A percentile compares a stretch with the other conserved stretches of the same genome.
These are phyloP conservation scores for Heliothis peltigera DNA, from an alignment of 2,888 invertebrate species.

Conservation along the genomic window DNA sequence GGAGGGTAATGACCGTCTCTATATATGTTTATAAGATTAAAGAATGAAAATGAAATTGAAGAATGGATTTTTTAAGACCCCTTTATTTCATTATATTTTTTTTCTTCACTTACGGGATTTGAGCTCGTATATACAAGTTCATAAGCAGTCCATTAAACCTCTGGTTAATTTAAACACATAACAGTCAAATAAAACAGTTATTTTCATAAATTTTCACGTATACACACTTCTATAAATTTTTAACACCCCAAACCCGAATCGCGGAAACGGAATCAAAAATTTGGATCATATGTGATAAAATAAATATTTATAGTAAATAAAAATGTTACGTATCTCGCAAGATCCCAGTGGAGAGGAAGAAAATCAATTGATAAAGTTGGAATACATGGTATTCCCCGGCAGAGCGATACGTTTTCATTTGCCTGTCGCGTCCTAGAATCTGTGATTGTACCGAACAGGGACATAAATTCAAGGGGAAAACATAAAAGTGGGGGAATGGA, in stretches of 20 bases:
- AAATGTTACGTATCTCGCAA: conserved; percentile 61
- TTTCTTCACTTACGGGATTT: too few species aligned
- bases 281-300: conserved; percentile 55
- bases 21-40: too few species aligned
- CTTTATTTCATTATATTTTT: too few species aligned
- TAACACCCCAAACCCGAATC: conserved; percentile 15
- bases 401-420: conserved; percentile 80
- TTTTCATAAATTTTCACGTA: too few species aligned
- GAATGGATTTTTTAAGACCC: too few species aligned
- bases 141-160: too few species aligned
- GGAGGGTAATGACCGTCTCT: too few species aligned
- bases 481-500: conserved; percentile 46
- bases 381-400: conserved; percentile 68
- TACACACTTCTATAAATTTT: conserved; percentile 8
- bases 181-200: too few species aligned
- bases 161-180: too few species aligned
- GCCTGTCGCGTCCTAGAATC: conserved; percentile 72
- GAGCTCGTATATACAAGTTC: too few species aligned
- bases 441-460: conserved; percentile 65
- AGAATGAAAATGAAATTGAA: too few species aligned
- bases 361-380: conserved; percentile 83
- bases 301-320: conserved; percentile 69
- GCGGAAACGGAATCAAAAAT: conserved; percentile 36
- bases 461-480: conserved; percentile 60
- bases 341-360: conserved; percentile 68